Base-by-base conservation (phyloP, 2,113 vertebrate genomes). In the Rana temporaria region DNA sequence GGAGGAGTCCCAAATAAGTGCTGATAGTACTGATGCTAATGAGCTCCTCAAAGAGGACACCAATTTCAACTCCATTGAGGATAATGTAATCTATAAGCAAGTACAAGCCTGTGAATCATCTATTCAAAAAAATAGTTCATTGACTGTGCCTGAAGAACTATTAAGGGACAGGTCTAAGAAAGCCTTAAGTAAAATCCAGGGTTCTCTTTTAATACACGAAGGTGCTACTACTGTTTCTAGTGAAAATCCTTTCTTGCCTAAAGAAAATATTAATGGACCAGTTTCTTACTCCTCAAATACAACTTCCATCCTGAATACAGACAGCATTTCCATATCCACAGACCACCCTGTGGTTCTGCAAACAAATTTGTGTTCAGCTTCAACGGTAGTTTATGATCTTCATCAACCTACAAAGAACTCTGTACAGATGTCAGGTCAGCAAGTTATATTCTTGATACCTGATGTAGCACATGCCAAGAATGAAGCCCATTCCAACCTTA, bases 211-310 rank as follows among this genome's bases (percentile, higher is more conserved):
- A 95, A 91, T 97, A 92, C 94, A 92, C 91, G 91, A 94, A 92
- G 91, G 95, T 93, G 92, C 94, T 95, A 95, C 96, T 90, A 88
- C 95, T 95, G 95, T 94, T 95, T 93, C 93, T 92, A 92, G 88
- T 84, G 94, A 95, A 93, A 94, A 92, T 90, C 90, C 94, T 90
- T 91, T 93, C 90, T 95, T 96, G 90, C 94, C 96, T 94, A 93
- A 93, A 93, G 96, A 92, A 96, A 92, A 94, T 95, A 94, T 96
- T 96, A 99, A 98, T 96, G 96, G 97, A 95, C 95, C 96, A 95
- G 95, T 94, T 96, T 97, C 96, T 95, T 95, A 96, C 95, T 93
- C 94, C 94, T 92, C 94, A 93, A 91, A 95, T 89, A 96, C 96
- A 91, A 93, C 93, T 94, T 92, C 92, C 90, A 95, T 79, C 92